Conservation (phyloP, 2,113 vertebrate species). For the Dolichotis patagonum region DNA sequence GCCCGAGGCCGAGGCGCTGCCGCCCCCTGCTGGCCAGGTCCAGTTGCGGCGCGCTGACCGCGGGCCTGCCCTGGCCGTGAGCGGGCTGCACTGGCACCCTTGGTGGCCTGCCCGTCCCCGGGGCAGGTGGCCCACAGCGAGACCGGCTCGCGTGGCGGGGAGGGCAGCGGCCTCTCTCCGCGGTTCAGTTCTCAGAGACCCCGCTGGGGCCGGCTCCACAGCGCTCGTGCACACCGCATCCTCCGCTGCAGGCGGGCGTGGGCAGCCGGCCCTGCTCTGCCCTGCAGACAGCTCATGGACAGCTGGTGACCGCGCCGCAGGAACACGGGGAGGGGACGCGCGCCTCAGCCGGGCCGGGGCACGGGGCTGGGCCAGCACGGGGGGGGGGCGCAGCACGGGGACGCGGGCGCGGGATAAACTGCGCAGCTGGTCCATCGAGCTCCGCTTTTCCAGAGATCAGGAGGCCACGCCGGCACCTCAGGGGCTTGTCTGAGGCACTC, state of each 20-base stretch:
- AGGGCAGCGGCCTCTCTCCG: neutral
- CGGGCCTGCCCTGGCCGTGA: too few species aligned
- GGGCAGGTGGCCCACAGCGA: neutral
- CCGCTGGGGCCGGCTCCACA: neutral
- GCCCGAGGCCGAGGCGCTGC: neutral
- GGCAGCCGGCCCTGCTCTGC: neutral
- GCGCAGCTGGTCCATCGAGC: too few species aligned
- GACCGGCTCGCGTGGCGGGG: neutral
- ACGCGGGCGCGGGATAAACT: too few species aligned
- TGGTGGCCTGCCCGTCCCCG: rapidly evolving
- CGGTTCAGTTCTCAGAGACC: neutral
- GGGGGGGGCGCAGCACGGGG: neutral
- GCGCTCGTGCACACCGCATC: neutral
- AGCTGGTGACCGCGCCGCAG: neutral
- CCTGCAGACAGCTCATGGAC: rapidly evolving
- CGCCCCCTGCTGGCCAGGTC: conserved; percentile 59
- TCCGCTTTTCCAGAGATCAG: too few species aligned
- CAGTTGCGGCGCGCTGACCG: neutral
- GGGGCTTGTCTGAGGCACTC: neutral
- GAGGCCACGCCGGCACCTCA: neutral
- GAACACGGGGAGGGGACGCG: rapidly evolving
- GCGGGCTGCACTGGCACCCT: neutral
- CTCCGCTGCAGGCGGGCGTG: neutral
- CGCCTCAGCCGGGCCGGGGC: neutral
- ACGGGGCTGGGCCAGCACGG: neutral